phyloP scores from a whole-genome alignment of 2,888 invertebrate genomes.

The Rambutsinella grinnellia region DNA sequence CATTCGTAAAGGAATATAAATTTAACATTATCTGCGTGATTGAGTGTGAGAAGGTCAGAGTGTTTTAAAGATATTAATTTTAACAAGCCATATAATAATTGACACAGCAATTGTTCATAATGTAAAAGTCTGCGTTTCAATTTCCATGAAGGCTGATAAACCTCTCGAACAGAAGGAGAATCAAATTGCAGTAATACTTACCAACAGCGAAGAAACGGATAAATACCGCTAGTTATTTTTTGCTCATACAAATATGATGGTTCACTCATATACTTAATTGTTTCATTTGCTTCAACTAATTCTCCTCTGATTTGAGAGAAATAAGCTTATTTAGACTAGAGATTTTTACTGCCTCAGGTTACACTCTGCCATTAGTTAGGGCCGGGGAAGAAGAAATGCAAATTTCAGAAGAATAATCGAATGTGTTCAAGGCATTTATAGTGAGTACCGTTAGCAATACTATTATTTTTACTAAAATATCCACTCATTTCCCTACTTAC shows the following conservation, averaged over 20 bases:
- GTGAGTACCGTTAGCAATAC: neutral
- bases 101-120: neutral
- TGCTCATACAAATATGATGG: neutral
- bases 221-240: too few relatives aligned
- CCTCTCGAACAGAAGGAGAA: neutral
- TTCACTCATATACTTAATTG: neutral
- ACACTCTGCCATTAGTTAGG: neutral
- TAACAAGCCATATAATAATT: neutral
- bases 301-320: neutral
- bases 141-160: neutral
- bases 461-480: too few relatives aligned
- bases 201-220: too few relatives aligned
- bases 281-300: neutral
- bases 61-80: neutral
- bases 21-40: neutral
- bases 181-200: neutral
- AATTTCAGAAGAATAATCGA: constrained; percentile 31
- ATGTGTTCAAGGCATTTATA: constrained; percentile 51
- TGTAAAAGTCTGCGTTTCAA: neutral
- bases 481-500: neutral
- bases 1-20: neutral
- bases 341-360: neutral
- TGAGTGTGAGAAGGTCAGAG: neutral
- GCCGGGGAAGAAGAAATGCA: constrained; percentile 11
- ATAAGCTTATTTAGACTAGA: neutral